Evolutionary conservation across 2,888 invertebrate genomes (phyloP), one percentile per base, ranked within the genome.

Genomic region (Zaprionus lineosus): DNA sequence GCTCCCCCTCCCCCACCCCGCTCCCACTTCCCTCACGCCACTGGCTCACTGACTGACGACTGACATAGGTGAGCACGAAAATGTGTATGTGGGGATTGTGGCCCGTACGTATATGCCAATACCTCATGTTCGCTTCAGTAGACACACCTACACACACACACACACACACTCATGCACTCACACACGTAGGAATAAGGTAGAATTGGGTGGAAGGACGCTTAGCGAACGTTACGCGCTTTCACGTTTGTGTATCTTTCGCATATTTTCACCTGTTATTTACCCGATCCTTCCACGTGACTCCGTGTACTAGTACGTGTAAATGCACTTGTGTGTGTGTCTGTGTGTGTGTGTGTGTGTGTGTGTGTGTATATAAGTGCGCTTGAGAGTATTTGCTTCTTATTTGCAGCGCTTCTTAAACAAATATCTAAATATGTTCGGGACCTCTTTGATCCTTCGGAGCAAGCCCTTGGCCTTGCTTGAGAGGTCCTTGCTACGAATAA

Each of bases 261-360:
- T 74, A 63, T 85, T 70, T 85, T 79, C 72, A 75, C 76, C 60
- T n/a, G n/a, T n/a, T n/a, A n/a, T n/a, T n/a, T n/a, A n/a, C n/a
- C n/a, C n/a, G n/a, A n/a, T n/a, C n/a, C n/a, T n/a, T n/a, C n/a
- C n/a, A n/a, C n/a, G n/a, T n/a, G n/a, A n/a, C n/a, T n/a, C n/a
- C 7, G 21, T 21, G 21, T 21, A 21, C 4, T 21, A 21, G n/a
- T n/a, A n/a, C n/a, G n/a, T n/a, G n/a, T n/a, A n/a, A n/a, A n/a
- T n/a, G n/a, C n/a, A n/a, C n/a, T n/a, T 21, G 21, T 21, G 21
- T 21, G 21, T 7, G 21, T 21, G 7, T 21, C 21, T 21, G 21
- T 21, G 21, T 21, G 21, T 21, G 7, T 7, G 21, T 3, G 4
- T 21, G 21, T 21, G 21, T 21, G 7, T 21, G 21, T 21, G 7